A percentile compares a stretch with the other conserved stretches of the same genome.
Evolutionary conservation across 2,113 vertebrate species (phyloP).

Genomic region (Gasterosteus nipponicus): DNA sequence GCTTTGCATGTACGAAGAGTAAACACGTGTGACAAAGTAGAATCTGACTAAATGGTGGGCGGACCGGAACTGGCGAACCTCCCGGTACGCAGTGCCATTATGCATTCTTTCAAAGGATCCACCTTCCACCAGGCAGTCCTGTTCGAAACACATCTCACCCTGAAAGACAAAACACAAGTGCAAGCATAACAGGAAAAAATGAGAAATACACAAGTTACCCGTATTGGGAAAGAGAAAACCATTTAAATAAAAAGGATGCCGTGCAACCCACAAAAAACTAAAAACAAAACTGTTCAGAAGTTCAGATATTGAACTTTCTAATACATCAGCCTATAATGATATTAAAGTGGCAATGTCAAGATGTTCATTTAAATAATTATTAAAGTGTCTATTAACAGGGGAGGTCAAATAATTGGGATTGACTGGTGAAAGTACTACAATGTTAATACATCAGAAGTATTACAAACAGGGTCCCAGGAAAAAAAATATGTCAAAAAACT

Average conservation of each 20-base stretch:
- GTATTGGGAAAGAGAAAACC: not conserved
- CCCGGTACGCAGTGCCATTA: constrained; percentile 81
- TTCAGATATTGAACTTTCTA: not conserved
- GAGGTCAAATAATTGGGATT: not conserved
- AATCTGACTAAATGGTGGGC: constrained; percentile 86
- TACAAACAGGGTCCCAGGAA: not conserved
- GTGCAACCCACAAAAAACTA: not conserved
- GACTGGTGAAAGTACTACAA: not conserved
- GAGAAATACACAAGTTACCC: not conserved
- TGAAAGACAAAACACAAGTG: constrained; percentile 1
- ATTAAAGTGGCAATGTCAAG: not conserved
- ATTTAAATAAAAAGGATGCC: not conserved
- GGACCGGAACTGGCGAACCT: constrained; percentile 85
- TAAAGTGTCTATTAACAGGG: not conserved
- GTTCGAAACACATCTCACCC: constrained; percentile 85
- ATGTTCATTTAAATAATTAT: not conserved
- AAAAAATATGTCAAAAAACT: not conserved
- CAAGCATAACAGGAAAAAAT: not conserved
- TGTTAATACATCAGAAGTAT: not conserved
- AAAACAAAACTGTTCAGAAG: not conserved
- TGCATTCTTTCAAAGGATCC: constrained; percentile 69
- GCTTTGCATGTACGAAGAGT: constrained; percentile 83
- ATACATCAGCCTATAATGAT: not conserved
- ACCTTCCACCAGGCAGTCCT: constrained; percentile 85
- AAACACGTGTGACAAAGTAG: constrained; percentile 87